Percentiles rank a stretch among this genome's conserved stretches.
phyloP scores from a whole-genome alignment of 1,140 invertebrate species.

The Halictus rubicundus region DNA sequence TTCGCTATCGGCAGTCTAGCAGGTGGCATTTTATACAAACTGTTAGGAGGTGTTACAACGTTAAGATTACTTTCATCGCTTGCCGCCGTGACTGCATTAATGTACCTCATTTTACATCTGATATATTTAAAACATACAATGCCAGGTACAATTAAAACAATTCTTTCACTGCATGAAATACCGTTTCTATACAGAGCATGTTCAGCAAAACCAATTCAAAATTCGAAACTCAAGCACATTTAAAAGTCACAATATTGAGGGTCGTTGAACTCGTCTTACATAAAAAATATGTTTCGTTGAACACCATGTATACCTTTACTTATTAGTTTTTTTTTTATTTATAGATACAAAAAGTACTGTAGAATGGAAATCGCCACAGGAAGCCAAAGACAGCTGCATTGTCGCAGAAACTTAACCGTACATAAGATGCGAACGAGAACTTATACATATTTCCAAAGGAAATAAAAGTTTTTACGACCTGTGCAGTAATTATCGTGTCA shows the following conservation, averaged over 20 bases:
- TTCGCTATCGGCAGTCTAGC: conserved; percentile 84
- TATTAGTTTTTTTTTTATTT: conserved; percentile 24
- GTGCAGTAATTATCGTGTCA: background rate
- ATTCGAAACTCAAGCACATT: too few relatives aligned
- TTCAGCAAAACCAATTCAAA: too few relatives aligned
- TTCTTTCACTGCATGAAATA: too few relatives aligned
- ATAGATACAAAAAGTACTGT: conserved; percentile 62
- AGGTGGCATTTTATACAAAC: conserved; percentile 83
- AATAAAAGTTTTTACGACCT: background rate
- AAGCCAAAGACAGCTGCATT: conserved; percentile 61
- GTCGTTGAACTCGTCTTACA: too few relatives aligned
- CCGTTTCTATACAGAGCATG: too few relatives aligned
- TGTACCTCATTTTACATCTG: conserved; percentile 80
- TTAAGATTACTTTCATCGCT: conserved; percentile 81
- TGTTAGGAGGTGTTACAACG: conserved; percentile 80
- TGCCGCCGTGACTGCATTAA: conserved; percentile 80
- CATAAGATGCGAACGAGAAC: background rate
- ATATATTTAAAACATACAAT: conserved; percentile 74
- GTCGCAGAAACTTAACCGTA: conserved; percentile 4
- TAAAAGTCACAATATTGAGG: too few relatives aligned
- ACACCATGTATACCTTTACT: background rate
- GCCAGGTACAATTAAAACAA: conserved; percentile 60
- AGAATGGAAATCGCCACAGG: conserved; percentile 75
- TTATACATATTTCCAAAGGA: conserved; percentile 14
- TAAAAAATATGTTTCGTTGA: too few relatives aligned